A percentile compares a stretch with the other conserved stretches of the same genome.
These are phyloP conservation scores for Hololepta plana DNA, from an alignment of 2,888 invertebrate species.

Conservation along the genomic window DNA sequence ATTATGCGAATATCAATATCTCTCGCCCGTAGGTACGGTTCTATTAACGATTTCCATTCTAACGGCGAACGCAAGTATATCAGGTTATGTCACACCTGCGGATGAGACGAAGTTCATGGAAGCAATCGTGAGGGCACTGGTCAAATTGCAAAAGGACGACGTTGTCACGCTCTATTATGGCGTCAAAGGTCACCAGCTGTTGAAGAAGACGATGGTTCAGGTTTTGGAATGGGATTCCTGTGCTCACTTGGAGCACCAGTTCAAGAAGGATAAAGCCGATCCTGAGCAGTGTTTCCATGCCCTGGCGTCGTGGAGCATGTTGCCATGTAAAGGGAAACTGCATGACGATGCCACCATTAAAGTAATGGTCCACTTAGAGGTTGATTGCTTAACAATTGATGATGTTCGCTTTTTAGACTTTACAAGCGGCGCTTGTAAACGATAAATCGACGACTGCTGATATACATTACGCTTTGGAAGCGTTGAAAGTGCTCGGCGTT, in stretches of 20 bases:
- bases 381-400: not conserved
- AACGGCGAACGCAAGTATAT: no score
- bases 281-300: conserved; percentile 19
- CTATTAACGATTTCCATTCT: no score
- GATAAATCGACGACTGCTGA: conserved; percentile 44
- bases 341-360: conserved; percentile 20
- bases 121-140: no score
- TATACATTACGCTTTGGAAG: conserved; percentile 54
- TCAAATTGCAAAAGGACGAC: conserved; percentile 29
- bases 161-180: conserved; percentile 52
- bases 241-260: conserved; percentile 17
- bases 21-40: no score
- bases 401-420: no score
- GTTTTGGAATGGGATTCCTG: conserved; percentile 33
- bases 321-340: conserved; percentile 19
- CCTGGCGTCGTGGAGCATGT: conserved; percentile 16
- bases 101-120: no score
- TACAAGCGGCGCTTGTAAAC: not conserved
- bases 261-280: conserved; percentile 15
- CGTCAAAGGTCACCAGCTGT: conserved; percentile 47
- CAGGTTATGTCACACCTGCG: no score
- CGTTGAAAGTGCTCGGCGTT: conserved; percentile 49
- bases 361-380: conserved; percentile 26
- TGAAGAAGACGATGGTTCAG: conserved; percentile 39
- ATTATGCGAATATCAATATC: no score